Conservation (phyloP, 1,140 invertebrate genomes). For the Nephila pilipes region DNA sequence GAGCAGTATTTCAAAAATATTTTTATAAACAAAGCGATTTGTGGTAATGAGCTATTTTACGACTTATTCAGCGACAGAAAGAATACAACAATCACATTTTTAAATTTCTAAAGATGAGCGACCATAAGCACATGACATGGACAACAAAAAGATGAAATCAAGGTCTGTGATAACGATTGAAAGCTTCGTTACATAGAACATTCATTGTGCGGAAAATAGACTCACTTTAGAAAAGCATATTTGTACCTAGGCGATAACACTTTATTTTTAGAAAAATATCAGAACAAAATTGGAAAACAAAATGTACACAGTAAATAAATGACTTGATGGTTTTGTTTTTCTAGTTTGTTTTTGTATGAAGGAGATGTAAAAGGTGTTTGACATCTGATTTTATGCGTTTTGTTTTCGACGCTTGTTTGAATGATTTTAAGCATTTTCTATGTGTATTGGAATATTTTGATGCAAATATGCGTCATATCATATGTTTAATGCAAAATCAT, state of each 20-base stretch:
- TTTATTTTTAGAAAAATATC: conserved; percentile 20
- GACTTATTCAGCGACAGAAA: not conserved
- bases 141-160: not conserved
- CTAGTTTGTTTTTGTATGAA: not conserved
- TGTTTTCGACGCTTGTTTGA: not conserved
- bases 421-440: not conserved
- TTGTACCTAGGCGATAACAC: conserved; percentile 2
- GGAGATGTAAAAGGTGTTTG: conserved; percentile 6
- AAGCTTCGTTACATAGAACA: conserved; percentile 38
- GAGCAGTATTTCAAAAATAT: too few relatives aligned
- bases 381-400: conserved; percentile 24
- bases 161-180: conserved; percentile 39
- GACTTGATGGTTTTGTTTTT: conserved; percentile 3
- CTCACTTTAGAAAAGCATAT: conserved; percentile 51
- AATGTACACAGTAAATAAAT: conserved; percentile 14
- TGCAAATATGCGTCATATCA: not conserved
- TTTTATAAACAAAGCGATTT: too few relatives aligned
- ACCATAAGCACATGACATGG: not conserved
- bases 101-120: not conserved
- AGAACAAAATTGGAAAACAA: not conserved
- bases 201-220: conserved; percentile 48
- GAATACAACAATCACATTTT: too few relatives aligned
- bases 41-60: too few relatives aligned
- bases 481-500: not conserved
- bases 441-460: not conserved